Percentiles rank a stretch among this genome's conserved stretches.
Conservation (phyloP, 2,888 invertebrate genomes). For the Megalurothrips usitatus region DNA sequence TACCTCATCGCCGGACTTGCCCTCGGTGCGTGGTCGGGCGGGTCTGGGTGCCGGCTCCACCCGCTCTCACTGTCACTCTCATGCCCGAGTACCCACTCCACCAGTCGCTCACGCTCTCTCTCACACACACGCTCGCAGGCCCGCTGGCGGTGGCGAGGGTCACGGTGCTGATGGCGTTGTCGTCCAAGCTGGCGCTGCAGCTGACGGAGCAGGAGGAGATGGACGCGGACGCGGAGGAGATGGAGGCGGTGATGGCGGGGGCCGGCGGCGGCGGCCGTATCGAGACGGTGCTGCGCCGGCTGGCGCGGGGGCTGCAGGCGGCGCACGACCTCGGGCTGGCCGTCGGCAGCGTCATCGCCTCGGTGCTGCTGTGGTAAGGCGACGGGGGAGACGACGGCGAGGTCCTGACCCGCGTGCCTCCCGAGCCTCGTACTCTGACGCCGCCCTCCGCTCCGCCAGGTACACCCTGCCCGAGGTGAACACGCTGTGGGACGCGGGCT, state of each 20-base stretch:
- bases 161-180: slow-evolving; percentile 48
- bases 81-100: slow-evolving; percentile 38
- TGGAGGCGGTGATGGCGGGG: slow-evolving; percentile 34
- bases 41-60: not conserved
- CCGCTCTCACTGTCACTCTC: not conserved
- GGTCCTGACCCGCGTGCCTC: no score
- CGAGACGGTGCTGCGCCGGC: slow-evolving; percentile 46
- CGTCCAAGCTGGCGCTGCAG: slow-evolving; percentile 47
- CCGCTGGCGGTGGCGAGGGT: slow-evolving; percentile 41
- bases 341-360: slow-evolving; percentile 52
- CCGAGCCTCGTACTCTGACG: no score
- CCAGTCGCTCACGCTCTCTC: no score
- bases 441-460: not conserved
- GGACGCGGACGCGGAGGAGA: slow-evolving; percentile 41
- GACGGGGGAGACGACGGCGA: no score
- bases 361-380: slow-evolving; percentile 48
- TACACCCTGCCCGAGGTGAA: slow-evolving; percentile 26
- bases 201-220: slow-evolving; percentile 49
- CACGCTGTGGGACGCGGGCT: not conserved
- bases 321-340: slow-evolving; percentile 57
- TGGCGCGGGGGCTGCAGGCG: slow-evolving; percentile 53
- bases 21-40: slow-evolving; percentile 45
- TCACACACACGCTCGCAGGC: slow-evolving; percentile 23
- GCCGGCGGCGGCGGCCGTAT: slow-evolving; percentile 35
- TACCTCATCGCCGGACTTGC: slow-evolving; percentile 56